These are phyloP conservation scores for Slavum lentiscoides DNA, from an alignment of 2,888 invertebrate genomes.

Conservation along the genomic window DNA sequence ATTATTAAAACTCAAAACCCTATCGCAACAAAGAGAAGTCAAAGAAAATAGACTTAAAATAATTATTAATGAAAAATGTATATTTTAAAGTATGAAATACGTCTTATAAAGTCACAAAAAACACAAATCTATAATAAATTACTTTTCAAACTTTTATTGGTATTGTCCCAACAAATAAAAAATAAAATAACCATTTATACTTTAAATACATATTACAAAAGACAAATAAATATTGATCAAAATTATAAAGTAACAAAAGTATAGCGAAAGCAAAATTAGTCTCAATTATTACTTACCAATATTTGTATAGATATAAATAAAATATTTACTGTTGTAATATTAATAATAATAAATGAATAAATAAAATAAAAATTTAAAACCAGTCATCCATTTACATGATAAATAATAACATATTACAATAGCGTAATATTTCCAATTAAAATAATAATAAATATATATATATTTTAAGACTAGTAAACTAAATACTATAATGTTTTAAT, in stretches of 20 bases:
- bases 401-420: constrained; percentile 10
- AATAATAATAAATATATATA: constrained; percentile 18
- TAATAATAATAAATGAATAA: background rate
- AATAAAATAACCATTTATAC: background rate
- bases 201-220: constrained; percentile 17
- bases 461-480: constrained; percentile 39
- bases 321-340: no score
- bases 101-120: background rate
- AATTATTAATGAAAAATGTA: background rate
- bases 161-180: background rate
- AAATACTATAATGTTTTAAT: constrained; percentile 28
- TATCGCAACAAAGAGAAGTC: background rate
- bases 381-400: constrained; percentile 19
- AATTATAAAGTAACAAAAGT: constrained; percentile 8
- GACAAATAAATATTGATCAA: constrained; percentile 9
- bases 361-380: constrained; percentile 17
- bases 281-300: background rate
- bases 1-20: background rate
- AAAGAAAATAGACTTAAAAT: background rate
- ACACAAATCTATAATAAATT: background rate
- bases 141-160: background rate
- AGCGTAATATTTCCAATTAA: constrained; percentile 5
- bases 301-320: no score
- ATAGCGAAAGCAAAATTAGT: constrained; percentile 2
- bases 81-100: constrained; percentile 19